Conservation (phyloP, 2,113 vertebrate species). For the Aspiorhynchus laticeps region DNA sequence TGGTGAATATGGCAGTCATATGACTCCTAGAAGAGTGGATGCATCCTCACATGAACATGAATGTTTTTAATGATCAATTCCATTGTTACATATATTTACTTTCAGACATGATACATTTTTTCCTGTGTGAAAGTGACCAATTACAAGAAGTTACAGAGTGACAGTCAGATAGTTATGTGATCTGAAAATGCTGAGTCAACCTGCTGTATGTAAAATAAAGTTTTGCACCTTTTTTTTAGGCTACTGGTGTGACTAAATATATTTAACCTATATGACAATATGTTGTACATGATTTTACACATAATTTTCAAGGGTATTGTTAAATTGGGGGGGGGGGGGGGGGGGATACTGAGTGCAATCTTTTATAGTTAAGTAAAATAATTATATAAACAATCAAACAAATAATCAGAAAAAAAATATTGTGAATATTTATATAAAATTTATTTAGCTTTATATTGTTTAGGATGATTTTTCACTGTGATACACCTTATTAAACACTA, state of each 20-base stretch:
- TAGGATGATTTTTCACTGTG: too few relatives aligned
- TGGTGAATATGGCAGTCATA: background rate
- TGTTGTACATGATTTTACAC: too few relatives aligned
- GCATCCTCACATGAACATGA: background rate
- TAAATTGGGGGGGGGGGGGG: too few relatives aligned
- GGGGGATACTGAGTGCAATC: too few relatives aligned
- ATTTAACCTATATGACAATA: background rate
- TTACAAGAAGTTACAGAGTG: background rate
- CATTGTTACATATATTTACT: background rate
- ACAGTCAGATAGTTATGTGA: background rate
- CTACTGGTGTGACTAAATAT: background rate
- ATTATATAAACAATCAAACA: too few relatives aligned
- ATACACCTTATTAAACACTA: too few relatives aligned
- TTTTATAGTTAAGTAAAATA: too few relatives aligned
- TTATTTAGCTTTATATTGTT: too few relatives aligned
- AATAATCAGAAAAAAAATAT: too few relatives aligned
- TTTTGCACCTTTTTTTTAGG: background rate
- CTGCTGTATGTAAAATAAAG: background rate
- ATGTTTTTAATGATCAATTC: background rate
- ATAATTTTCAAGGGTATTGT: too few relatives aligned
- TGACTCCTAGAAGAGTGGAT: background rate
- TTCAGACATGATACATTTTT: background rate
- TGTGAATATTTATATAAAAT: too few relatives aligned
- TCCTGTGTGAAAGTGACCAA: background rate
- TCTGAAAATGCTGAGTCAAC: background rate